These are phyloP conservation scores for Zaprionus taronus DNA, from an alignment of 1,140 invertebrate genomes.

Conservation along the genomic window DNA sequence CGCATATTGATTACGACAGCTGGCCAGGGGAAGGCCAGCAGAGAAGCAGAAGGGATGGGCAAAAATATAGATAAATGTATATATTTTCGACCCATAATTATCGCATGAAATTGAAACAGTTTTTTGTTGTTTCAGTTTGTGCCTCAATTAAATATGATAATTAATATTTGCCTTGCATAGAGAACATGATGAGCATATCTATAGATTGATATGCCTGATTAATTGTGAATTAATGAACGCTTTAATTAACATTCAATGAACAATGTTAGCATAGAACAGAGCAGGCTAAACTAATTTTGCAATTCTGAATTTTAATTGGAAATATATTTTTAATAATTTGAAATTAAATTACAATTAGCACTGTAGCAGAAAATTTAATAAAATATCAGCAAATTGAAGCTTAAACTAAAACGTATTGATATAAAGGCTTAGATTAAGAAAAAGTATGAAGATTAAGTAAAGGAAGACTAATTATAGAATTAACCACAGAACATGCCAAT, in stretches of 20 bases:
- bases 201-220: background rate
- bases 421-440: background rate
- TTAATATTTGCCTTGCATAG: slow-evolving; percentile 22
- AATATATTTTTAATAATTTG: background rate
- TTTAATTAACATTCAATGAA: background rate
- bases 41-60: background rate
- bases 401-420: background rate
- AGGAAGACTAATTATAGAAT: background rate
- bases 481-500: background rate
- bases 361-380: background rate
- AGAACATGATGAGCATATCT: background rate
- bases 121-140: slow-evolving; percentile 5
- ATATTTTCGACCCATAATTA: slow-evolving; percentile 16
- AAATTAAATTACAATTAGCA: background rate
- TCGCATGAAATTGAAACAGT: slow-evolving; percentile 20
- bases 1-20: slow-evolving; percentile 43
- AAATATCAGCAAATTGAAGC: too few relatives aligned
- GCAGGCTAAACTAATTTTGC: background rate
- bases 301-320: background rate
- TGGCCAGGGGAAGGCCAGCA: background rate
- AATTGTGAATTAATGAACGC: slow-evolving; percentile 4
- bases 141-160: slow-evolving; percentile 38
- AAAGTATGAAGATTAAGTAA: background rate
- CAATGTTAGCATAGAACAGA: background rate
- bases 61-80: slow-evolving; percentile 11